Evolutionary conservation across 2,113 vertebrate species (phyloP).

Genomic region (Petromus typicus): DNA sequence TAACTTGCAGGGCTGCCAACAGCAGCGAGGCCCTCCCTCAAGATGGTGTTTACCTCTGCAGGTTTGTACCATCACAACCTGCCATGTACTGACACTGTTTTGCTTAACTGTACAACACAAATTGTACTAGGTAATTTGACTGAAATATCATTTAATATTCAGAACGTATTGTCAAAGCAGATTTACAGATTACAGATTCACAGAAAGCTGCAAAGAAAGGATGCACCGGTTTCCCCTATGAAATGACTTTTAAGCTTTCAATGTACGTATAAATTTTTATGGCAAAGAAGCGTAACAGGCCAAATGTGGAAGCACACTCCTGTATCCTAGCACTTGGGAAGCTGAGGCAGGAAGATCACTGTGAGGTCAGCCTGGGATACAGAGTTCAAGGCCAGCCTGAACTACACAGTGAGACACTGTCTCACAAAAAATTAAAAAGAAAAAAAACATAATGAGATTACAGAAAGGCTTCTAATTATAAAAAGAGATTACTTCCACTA

Average conservation of each 20-base stretch:
- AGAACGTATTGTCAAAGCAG: neutral
- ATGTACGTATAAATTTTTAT: neutral
- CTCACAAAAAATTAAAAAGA: too few relatives aligned
- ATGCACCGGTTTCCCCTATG: neutral
- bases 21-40: neutral
- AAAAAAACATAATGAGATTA: too few relatives aligned
- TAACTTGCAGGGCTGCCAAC: rapidly evolving
- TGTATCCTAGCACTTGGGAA: too few relatives aligned
- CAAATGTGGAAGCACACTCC: too few relatives aligned
- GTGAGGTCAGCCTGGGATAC: too few relatives aligned
- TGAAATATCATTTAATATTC: neutral
- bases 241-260: neutral
- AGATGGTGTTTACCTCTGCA: neutral
- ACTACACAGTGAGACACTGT: too few relatives aligned
- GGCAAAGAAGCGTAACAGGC: neutral
- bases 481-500: neutral
- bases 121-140: neutral
- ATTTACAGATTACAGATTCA: neutral
- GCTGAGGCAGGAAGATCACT: too few relatives aligned
- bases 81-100: neutral
- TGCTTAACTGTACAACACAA: neutral
- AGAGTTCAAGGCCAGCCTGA: too few relatives aligned
- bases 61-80: neutral
- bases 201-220: neutral
- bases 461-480: neutral